Percentiles rank a stretch among this genome's conserved stretches.
Conservation (phyloP, 2,113 vertebrate genomes). For the Acanthisitta chloris region DNA sequence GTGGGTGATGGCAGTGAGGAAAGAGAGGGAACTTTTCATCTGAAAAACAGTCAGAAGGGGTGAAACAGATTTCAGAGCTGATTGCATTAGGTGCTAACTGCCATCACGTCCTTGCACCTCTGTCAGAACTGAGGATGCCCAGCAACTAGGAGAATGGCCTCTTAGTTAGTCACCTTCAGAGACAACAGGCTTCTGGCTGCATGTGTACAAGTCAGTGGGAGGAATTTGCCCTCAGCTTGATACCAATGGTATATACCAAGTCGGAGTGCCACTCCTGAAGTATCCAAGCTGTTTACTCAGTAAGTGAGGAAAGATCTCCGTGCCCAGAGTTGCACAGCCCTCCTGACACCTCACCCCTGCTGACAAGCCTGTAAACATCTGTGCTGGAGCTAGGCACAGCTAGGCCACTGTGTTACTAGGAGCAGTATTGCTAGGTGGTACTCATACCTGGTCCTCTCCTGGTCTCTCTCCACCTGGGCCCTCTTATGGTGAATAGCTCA, state of each 20-base stretch:
- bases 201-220: accelerated
- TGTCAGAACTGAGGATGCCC: not conserved
- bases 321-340: not conserved
- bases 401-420: too few relatives aligned
- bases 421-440: not conserved
- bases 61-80: not conserved
- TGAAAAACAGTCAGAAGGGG: not conserved
- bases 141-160: not conserved
- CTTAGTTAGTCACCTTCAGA: not conserved
- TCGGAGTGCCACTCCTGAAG: not conserved
- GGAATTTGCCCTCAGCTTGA: not conserved
- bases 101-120: not conserved
- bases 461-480: not conserved
- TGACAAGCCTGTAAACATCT: not conserved
- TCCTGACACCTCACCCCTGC: not conserved
- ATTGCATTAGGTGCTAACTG: not conserved
- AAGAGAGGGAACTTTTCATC: not conserved
- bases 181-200: not conserved
- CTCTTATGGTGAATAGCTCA: not conserved
- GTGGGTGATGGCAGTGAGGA: not conserved
- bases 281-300: not conserved
- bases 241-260: not conserved
- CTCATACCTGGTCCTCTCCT: not conserved
- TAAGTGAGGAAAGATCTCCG: not conserved
- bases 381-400: not conserved